Percentiles rank a stretch among this genome's conserved stretches.
Evolutionary conservation across 1,140 invertebrate genomes (phyloP).

Genomic region (Drosophila repletoides): DNA sequence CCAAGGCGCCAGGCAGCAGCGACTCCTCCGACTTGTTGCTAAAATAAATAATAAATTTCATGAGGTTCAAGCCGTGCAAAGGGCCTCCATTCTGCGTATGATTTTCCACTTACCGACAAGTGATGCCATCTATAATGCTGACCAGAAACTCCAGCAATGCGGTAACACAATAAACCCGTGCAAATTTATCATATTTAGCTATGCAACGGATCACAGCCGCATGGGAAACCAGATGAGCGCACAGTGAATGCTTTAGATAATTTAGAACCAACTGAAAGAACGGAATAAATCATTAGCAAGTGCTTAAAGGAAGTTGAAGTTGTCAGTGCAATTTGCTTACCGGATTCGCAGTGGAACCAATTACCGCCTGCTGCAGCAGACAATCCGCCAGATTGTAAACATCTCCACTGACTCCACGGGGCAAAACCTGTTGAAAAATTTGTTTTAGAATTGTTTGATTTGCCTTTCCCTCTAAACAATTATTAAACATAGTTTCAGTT

Average conservation of each 20-base stretch:
- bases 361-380: constrained; percentile 95
- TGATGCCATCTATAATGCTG: constrained; percentile 88
- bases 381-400: constrained; percentile 96
- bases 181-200: constrained; percentile 93
- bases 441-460: too few relatives aligned
- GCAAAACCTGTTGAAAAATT: constrained; percentile 85
- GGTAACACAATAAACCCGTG: constrained; percentile 93
- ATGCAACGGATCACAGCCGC: constrained; percentile 93
- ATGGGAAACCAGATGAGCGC: constrained; percentile 94
- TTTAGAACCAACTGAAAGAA: constrained; percentile 89
- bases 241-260: constrained; percentile 95
- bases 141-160: constrained; percentile 93
- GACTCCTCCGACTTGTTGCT: constrained; percentile 92
- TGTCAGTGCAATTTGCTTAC: constrained; percentile 25
- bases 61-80: neutral
- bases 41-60: constrained; percentile 55
- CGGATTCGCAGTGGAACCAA: constrained; percentile 93
- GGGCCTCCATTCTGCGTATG: too few relatives aligned
- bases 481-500: constrained; percentile 2
- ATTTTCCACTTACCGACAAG: constrained; percentile 79
- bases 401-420: constrained; percentile 93
- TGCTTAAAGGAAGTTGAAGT: neutral
- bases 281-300: neutral
- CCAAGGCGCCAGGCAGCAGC: constrained; percentile 88
- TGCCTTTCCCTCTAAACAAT: too few relatives aligned